A percentile compares a stretch with the other conserved stretches of the same genome.
phyloP scores from a whole-genome alignment of 2,888 invertebrate species.

The Tachina grossa region DNA sequence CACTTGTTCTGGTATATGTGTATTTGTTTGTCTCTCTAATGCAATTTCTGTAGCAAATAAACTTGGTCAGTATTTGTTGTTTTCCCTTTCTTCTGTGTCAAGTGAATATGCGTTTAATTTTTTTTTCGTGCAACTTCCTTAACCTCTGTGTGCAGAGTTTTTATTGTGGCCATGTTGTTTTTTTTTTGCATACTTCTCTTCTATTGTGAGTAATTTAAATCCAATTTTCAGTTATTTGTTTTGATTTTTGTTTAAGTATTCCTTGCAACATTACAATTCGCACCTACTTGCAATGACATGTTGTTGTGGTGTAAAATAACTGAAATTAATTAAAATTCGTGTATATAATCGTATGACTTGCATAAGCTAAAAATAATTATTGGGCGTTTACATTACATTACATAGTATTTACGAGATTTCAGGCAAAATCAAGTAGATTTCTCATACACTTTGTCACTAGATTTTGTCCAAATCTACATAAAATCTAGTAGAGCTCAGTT shows the following conservation, averaged over 20 bases:
- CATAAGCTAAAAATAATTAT: neutral
- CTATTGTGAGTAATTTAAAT: constrained; percentile 75
- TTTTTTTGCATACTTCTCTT: constrained; percentile 48
- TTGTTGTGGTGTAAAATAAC: neutral
- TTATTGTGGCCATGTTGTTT: constrained; percentile 57
- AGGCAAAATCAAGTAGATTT: too few relatives aligned
- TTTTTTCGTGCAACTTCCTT: constrained; percentile 40
- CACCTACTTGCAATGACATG: constrained; percentile 42
- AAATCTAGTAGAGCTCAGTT: too few relatives aligned
- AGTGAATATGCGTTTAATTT: constrained; percentile 1
- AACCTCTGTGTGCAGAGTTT: constrained; percentile 50
- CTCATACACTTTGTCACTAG: too few relatives aligned
- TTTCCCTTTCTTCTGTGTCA: neutral
- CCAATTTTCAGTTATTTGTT: constrained; percentile 80
- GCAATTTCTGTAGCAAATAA: constrained; percentile 66
- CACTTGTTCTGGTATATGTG: constrained; percentile 51
- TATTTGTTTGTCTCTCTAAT: constrained; percentile 73
- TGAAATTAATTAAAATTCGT: neutral
- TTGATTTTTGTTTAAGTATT: constrained; percentile 72
- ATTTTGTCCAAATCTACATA: too few relatives aligned
- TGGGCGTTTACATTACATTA: too few relatives aligned
- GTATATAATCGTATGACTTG: too few relatives aligned
- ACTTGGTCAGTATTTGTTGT: constrained; percentile 50
- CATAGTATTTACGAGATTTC: too few relatives aligned
- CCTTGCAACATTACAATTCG: constrained; percentile 18